Evolutionary conservation across 2,797 vertebrate genomes (phyloP).

Genomic region (Simalia tracyae): DNA sequence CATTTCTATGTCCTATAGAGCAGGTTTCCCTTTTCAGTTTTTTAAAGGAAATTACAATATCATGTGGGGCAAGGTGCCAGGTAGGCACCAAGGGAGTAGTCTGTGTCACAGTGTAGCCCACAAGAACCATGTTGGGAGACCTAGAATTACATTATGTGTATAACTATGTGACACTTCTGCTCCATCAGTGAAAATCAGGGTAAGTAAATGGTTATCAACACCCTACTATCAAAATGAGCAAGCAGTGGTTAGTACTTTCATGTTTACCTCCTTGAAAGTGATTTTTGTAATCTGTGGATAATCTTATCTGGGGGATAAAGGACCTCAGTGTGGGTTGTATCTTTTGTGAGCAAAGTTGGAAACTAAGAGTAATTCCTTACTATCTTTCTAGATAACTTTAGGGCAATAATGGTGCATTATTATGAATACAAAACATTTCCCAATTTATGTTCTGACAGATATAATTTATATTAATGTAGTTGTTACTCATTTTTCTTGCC

Average conservation of each 20-base stretch:
- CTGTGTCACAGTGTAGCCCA: neutral
- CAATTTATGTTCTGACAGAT: neutral
- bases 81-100: neutral
- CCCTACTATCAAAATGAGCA: neutral
- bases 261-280: neutral
- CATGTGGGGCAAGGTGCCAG: neutral
- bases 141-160: neutral
- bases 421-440: neutral
- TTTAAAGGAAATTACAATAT: neutral
- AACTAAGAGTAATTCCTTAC: neutral
- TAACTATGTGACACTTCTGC: too few species aligned
- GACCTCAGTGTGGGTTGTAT: neutral
- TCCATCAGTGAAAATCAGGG: neutral
- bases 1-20: neutral
- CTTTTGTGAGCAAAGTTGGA: neutral
- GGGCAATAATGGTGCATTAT: neutral
- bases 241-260: neutral
- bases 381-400: neutral
- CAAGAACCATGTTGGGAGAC: neutral
- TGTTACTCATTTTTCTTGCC: neutral
- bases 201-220: neutral
- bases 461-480: slow-evolving; percentile 18
- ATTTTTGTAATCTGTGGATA: neutral
- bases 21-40: neutral
- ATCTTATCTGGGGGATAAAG: neutral